Conservation (phyloP, 1,140 invertebrate species). For the Drosophila tropicalis region DNA sequence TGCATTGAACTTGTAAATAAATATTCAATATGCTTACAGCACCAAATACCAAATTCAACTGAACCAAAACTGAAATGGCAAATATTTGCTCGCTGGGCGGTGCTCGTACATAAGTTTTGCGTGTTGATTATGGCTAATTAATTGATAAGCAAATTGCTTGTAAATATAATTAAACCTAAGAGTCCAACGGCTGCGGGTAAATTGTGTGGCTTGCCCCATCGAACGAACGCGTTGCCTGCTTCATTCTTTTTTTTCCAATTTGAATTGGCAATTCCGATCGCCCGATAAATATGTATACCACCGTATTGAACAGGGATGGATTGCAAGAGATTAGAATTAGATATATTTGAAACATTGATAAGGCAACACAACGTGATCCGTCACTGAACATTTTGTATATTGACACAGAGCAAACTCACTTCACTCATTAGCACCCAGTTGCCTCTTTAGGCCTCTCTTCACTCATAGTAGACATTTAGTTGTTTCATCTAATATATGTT, state of each 20-base stretch:
- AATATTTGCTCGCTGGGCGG: constrained; percentile 54
- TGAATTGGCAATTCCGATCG: constrained; percentile 1
- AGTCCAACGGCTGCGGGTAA: constrained; percentile 28
- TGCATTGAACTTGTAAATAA: constrained; percentile 74
- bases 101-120: constrained; percentile 55
- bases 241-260: neutral
- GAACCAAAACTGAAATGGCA: constrained; percentile 48
- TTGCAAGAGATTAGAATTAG: no score
- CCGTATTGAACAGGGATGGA: neutral
- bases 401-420: constrained; percentile 16
- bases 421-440: constrained; percentile 37
- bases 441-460: neutral
- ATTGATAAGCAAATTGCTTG: constrained; percentile 74
- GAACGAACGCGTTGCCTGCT: neutral
- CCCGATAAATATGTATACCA: neutral
- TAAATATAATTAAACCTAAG: constrained; percentile 55
- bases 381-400: neutral
- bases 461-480: neutral
- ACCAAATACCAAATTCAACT: constrained; percentile 24
- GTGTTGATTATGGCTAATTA: constrained; percentile 76
- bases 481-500: neutral
- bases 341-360: no score
- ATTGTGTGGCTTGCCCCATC: constrained; percentile 25
- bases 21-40: constrained; percentile 58
- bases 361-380: neutral